phyloP scores from a whole-genome alignment of 2,888 invertebrate genomes.

The Pyralis farinalis region DNA sequence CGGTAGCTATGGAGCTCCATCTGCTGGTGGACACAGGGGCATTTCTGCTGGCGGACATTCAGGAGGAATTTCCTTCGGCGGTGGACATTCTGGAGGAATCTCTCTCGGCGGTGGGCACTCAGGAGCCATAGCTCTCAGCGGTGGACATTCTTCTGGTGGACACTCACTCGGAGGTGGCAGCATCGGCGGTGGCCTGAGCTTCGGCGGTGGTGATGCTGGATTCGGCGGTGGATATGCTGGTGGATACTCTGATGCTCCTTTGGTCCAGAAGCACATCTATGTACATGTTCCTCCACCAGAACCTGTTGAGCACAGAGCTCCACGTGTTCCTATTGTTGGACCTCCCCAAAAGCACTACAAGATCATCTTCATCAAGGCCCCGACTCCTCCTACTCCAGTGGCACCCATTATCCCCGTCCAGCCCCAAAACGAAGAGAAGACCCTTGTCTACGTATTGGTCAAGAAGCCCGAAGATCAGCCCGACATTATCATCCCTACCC shows the following conservation, averaged over 20 bases:
- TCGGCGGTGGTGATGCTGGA: slow-evolving; percentile 53
- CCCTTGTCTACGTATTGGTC: slow-evolving; percentile 92
- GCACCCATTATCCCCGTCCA: slow-evolving; percentile 90
- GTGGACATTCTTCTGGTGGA: slow-evolving; percentile 29
- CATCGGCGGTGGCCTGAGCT: too few relatives aligned
- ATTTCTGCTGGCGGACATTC: slow-evolving; percentile 47
- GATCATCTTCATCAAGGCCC: slow-evolving; percentile 96
- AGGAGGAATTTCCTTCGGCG: slow-evolving; percentile 44
- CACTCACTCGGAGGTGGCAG: slow-evolving; percentile 26
- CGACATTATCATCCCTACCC: slow-evolving; percentile 88
- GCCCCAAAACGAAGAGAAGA: slow-evolving; percentile 93
- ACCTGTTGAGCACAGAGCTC: slow-evolving; percentile 85
- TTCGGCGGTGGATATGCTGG: slow-evolving; percentile 65
- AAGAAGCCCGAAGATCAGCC: slow-evolving; percentile 93
- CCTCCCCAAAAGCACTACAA: slow-evolving; percentile 94
- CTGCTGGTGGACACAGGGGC: slow-evolving; percentile 38
- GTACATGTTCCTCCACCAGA: slow-evolving; percentile 95
- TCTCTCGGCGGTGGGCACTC: slow-evolving; percentile 36
- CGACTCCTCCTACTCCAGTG: slow-evolving; percentile 90
- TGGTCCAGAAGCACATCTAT: slow-evolving; percentile 93
- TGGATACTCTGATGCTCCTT: slow-evolving; percentile 77
- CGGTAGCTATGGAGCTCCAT: slow-evolving; percentile 44
- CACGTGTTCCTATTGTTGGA: slow-evolving; percentile 83
- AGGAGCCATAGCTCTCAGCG: slow-evolving; percentile 30
- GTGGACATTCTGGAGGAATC: slow-evolving; percentile 44